Conservation (phyloP, 2,797 vertebrate genomes). For the Channallabes apus region DNA sequence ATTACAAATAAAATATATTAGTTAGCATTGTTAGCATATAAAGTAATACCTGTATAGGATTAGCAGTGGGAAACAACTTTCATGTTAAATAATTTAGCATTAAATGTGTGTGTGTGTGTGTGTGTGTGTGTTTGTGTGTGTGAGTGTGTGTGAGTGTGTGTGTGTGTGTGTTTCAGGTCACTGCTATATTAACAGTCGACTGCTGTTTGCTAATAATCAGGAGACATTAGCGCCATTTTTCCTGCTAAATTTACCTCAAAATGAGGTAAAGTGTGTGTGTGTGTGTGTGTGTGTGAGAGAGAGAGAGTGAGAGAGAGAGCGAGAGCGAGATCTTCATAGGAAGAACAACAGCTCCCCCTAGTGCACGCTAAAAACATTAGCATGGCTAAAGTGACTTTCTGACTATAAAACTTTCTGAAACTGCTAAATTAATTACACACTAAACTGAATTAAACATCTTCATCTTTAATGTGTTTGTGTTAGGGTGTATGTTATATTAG, state of each 20-base stretch:
- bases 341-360: conserved; percentile 27
- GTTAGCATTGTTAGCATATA: background rate
- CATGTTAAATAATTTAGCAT: background rate
- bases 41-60: background rate
- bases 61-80: background rate
- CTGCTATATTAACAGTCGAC: background rate
- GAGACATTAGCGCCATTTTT: background rate
- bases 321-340: background rate
- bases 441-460: background rate
- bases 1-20: too few species aligned
- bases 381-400: background rate
- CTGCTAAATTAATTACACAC: background rate
- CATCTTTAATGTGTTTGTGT: background rate
- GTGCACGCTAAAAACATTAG: background rate
- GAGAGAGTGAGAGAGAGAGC: background rate
- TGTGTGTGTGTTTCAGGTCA: background rate
- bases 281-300: background rate
- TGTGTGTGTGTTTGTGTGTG: too few species aligned
- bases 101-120: background rate
- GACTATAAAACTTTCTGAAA: background rate
- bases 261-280: background rate
- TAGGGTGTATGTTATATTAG: background rate
- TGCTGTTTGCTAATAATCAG: conserved; percentile 15
- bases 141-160: background rate
- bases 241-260: conserved; percentile 12